Base-by-base conservation (phyloP, 2,797 vertebrate genomes). In the Thunnus albacares region DNA sequence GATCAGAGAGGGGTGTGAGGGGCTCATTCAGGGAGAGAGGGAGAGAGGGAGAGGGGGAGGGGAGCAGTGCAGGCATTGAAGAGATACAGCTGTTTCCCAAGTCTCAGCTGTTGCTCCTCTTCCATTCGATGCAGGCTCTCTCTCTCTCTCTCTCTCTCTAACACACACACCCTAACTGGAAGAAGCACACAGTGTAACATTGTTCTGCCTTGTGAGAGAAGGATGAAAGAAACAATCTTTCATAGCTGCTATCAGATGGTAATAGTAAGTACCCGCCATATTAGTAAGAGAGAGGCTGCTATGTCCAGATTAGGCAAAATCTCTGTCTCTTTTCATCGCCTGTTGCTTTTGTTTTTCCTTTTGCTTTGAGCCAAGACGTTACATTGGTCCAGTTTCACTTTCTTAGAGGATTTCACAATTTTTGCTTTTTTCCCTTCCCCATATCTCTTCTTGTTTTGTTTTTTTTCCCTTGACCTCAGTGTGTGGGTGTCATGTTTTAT, bases 51-150 rank as follows among this genome's bases (percentile, higher is more conserved):
- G 26, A 33, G 30, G 62, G 78, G 73, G 62, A 20, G 53, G 73
- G 82, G 71, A 22, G 73, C 1, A 12, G 47, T 12, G 71, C 53
- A 86, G 80, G 70, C 70, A 17, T 67, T 90, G 91, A 94, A 90
- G 90, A 83, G 84, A 93, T 94, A 93, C 94, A 95, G 94, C 95
- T 95, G 94, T 95, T 96, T 95, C 85, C 90, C 81, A 73, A 76
- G 82, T 86, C 88, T 92, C 95, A 95, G 95, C 95, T 96, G 94
- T 95, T 95, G 90, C 87, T 90, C 80, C 75, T 90, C 90, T 87
- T 84, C 78, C 75, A 79, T 89, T 86, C n/a, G 66, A 83, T 65
- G 43, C 65, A 85, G 78, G 51, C 85, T 80, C 17, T 4, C 51
- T 80, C 74, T 79, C 75, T 41, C 60, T 65, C 64, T 26, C 71